Evolutionary conservation across 2,113 vertebrate species (phyloP), one percentile per base, ranked within the genome.

Genomic region (Albula goreensis): DNA sequence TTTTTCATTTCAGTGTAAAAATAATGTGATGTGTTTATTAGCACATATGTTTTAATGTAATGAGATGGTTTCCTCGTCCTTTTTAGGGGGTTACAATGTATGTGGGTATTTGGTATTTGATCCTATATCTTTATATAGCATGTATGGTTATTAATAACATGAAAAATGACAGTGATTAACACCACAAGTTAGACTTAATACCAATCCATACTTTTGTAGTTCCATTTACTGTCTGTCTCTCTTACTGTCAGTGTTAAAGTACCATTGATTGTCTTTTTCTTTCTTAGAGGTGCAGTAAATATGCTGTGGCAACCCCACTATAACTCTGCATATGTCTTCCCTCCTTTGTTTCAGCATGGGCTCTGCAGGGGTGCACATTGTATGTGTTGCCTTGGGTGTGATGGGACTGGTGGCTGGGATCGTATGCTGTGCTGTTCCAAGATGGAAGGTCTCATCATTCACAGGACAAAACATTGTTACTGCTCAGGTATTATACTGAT

Each of bases 361-460:
- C 50, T 92, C 93, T 0, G 2, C 70, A 4, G 95, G 80, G 0
- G 89, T 95, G 53, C 96, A 96, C 89, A 93, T 96, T 0, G 91
- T 92, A 0, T 95, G 94, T 66, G 89, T 96, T 89, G 90, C 85
- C 60, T 83, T 96, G 0, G 92, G 93, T 56, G 53, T 96, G 41
- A 48, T 96, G 0, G 95, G 96, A 2, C 88, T 96, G 60, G 77
- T 96, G 1, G 95, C 93, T 49, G 86, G 63, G 53, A 90, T 96
- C 0, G 90, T 96, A 0, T 94, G 93, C 90, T 95, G 94, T 8
- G 86, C 91, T 0, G 13, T 96, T 50, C 95, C 96, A 0, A 89
- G n/a, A 78, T 96, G 96, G 96, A 95, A 90, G 48, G 91, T 95
- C 25, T 93, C 94, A 0, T 88, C 96, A 41, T 96, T 95, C 81